phyloP scores from a whole-genome alignment of 2,888 invertebrate species.

The Poecilobothrus nobilitatus region DNA sequence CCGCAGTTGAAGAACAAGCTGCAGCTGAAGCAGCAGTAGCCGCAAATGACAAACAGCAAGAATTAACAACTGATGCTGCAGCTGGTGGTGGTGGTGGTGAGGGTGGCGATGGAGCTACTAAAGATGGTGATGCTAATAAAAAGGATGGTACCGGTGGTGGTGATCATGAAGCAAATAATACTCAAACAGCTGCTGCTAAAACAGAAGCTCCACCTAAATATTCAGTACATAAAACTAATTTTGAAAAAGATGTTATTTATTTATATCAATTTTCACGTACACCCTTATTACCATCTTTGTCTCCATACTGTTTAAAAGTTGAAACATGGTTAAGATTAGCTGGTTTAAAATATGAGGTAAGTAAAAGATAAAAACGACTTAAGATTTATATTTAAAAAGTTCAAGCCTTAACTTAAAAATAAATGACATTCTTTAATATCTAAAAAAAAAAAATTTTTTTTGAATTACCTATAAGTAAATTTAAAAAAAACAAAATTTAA shows the following conservation, averaged over 20 bases:
- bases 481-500: too few species aligned
- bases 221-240: conserved; percentile 77
- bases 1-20: conserved; percentile 46
- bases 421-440: too few species aligned
- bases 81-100: conserved; percentile 37
- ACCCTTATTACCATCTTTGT: conserved; percentile 79
- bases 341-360: conserved; percentile 90
- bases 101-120: conserved; percentile 29
- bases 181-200: conserved; percentile 46
- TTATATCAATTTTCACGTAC: conserved; percentile 90
- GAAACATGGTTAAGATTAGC: conserved; percentile 91
- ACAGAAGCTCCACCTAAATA: conserved; percentile 64
- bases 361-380: conserved; percentile 29
- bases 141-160: conserved; percentile 42
- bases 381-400: too few species aligned
- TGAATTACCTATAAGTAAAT: too few species aligned
- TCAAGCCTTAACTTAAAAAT: too few species aligned
- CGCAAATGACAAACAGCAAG: conserved; percentile 37
- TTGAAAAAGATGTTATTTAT: conserved; percentile 87
- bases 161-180: conserved; percentile 43
- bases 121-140: conserved; percentile 36
- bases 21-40: conserved; percentile 35
- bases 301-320: conserved; percentile 89
- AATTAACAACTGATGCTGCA: conserved; percentile 31
- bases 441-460: too few species aligned